Percentiles rank a stretch among this genome's conserved stretches.
Evolutionary conservation across 2,797 vertebrate species (phyloP).

Genomic region (Ciconia nigra): DNA sequence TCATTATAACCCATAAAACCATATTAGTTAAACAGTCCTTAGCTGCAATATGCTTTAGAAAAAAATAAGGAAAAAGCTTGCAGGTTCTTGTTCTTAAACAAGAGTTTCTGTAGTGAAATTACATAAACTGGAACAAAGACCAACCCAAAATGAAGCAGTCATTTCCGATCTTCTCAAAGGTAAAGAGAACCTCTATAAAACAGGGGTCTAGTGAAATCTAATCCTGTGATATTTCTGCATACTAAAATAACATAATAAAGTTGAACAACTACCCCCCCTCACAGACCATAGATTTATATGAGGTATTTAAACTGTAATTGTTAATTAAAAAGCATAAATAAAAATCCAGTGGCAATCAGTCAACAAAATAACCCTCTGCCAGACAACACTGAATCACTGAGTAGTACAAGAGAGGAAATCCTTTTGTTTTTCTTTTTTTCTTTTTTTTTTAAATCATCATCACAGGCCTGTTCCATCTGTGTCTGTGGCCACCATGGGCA

Average conservation of each 20-base stretch:
- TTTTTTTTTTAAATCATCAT: not conserved
- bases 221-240: slow-evolving; percentile 41
- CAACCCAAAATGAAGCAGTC: not conserved
- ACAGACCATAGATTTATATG: slow-evolving; percentile 3
- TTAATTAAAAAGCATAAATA: slow-evolving; percentile 69
- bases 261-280: not conserved
- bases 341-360: slow-evolving; percentile 25
- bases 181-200: not conserved
- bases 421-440: not conserved
- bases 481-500: not conserved
- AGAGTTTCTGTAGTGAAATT: slow-evolving; percentile 2
- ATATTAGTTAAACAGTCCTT: slow-evolving; percentile 27
- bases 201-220: not conserved
- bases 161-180: not conserved
- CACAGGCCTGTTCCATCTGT: not conserved
- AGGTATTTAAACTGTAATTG: slow-evolving; percentile 52
- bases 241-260: slow-evolving; percentile 28
- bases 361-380: slow-evolving; percentile 52
- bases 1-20: slow-evolving; percentile 59
- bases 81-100: not conserved
- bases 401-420: not conserved
- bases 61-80: not conserved
- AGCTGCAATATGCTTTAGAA: not conserved
- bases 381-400: slow-evolving; percentile 22
- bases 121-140: not conserved